Conservation (phyloP, 2,888 invertebrate genomes). For the Ypsolopha scabrella region DNA sequence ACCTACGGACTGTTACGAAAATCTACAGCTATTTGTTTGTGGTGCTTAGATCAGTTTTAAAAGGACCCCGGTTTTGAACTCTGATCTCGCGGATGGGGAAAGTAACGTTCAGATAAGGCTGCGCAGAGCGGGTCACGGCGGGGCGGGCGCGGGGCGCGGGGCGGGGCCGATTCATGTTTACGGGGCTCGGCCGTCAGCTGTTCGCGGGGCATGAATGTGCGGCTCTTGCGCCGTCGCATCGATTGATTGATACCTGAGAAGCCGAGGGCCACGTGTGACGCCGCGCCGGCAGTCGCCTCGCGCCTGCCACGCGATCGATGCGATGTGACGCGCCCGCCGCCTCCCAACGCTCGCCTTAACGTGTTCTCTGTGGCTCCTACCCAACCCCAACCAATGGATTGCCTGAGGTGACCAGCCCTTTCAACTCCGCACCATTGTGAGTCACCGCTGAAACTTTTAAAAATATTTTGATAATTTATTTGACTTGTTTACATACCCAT, state of each 20-base stretch:
- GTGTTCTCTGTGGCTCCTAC: neutral
- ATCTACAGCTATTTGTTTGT: too few relatives aligned
- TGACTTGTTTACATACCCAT: too few relatives aligned
- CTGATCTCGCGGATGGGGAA: neutral
- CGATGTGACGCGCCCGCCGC: slow-evolving; percentile 25
- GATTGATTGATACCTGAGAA: slow-evolving; percentile 61
- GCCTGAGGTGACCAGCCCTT: slow-evolving; percentile 44
- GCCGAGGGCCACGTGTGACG: slow-evolving; percentile 24
- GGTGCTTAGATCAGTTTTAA: too few relatives aligned
- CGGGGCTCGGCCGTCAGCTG: slow-evolving; percentile 63
- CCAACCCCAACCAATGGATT: slow-evolving; percentile 54
- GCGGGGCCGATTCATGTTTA: slow-evolving; percentile 61
- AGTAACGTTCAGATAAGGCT: neutral
- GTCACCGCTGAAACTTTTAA: too few relatives aligned
- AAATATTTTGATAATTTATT: too few relatives aligned
- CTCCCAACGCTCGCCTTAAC: slow-evolving; percentile 12
- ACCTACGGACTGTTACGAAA: too few relatives aligned
- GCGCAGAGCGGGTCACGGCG: slow-evolving; percentile 11
- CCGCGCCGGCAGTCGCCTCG: slow-evolving; percentile 33
- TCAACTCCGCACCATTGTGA: slow-evolving; percentile 10
- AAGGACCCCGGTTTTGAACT: too few relatives aligned
- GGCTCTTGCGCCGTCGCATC: slow-evolving; percentile 56
- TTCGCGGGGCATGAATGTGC: slow-evolving; percentile 58
- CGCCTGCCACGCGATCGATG: slow-evolving; percentile 43
- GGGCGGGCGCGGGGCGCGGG: slow-evolving; percentile 12